phyloP scores from a whole-genome alignment of 2,888 invertebrate genomes.

The Sinelater perroti region DNA sequence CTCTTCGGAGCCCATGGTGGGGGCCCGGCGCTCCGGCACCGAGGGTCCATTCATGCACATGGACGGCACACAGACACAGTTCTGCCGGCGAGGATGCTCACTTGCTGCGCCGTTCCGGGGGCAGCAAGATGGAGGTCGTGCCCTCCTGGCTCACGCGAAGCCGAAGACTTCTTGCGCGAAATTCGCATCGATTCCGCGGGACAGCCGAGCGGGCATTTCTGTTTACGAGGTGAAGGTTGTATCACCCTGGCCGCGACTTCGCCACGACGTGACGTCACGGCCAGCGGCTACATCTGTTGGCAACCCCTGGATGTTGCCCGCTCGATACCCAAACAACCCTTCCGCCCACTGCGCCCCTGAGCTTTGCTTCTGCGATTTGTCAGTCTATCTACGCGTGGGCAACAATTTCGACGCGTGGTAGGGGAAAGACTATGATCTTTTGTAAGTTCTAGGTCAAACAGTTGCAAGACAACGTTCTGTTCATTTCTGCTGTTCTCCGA shows the following conservation, averaged over 20 bases:
- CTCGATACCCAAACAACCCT: conserved; percentile 53
- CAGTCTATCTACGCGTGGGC: background rate
- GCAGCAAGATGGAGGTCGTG: too few species aligned
- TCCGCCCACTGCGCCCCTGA: background rate
- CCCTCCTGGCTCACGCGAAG: too few species aligned
- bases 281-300: conserved; percentile 37
- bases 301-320: conserved; percentile 57
- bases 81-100: too few species aligned
- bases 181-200: too few species aligned
- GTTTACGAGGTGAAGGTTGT: conserved; percentile 9
- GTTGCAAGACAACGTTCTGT: too few species aligned
- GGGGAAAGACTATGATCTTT: too few species aligned
- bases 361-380: background rate
- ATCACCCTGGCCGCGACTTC: conserved; percentile 14
- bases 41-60: conserved; percentile 3
- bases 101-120: too few species aligned
- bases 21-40: background rate
- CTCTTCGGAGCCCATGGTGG: too few species aligned
- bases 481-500: too few species aligned
- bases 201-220: conserved; percentile 7
- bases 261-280: conserved; percentile 17
- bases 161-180: too few species aligned
- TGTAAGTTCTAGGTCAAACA: too few species aligned
- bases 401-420: too few species aligned
- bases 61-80: conserved; percentile 11